Base-by-base conservation (phyloP, 1,140 invertebrate genomes). In the Drosophila prosaltans region DNA sequence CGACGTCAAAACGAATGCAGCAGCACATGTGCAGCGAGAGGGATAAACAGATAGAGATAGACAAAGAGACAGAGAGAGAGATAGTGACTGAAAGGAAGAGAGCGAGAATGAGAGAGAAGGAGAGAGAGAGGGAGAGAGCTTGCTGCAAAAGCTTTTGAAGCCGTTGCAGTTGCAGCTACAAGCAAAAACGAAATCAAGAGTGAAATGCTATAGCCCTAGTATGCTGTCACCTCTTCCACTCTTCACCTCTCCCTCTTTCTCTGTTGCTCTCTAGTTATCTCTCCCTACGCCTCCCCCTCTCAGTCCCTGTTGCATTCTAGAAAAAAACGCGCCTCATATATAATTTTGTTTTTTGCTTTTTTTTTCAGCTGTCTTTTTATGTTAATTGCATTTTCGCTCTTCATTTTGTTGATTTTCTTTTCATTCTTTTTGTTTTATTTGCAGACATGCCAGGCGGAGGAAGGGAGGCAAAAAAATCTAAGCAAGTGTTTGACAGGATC, bases 161-260 rank as follows among this genome's bases (percentile, higher is more conserved):
- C 45, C 45, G 9, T 10, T 51, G 21, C 45, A 51, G 8, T 51
- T 26, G 45, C 45, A 59, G 36, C 11, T 16, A 66, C 71, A 68
- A 84, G 59, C 63, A 83, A 88, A 86, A 86, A 82, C 83, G 82
- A 86, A 88, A 88, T 72, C 77, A 88, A 88, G 83, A 88, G 83
- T 88, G 83, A 88, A 88, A 88, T 88, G 83, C 82, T 83, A 62
- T 69, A 51, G 45, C 45, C 45, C 45, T 26, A 51, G n/a, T 51
- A 10, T 51, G 7, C 32, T 30, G 16, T 16, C 45, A 16, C 45
- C 28, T 30, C 28, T 2, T 9, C 45, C 2, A 21, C 24, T 8
- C 45, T 3, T 7, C 6, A 7, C 3, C 2, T 26, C 9, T 4
- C 1, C 3, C 41, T 9, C 24, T 1, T 2, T 10, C 21, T 24